Evolutionary conservation across 2,113 vertebrate genomes (phyloP), one percentile per base, ranked within the genome.

Genomic region (Aegithalos caudatus): DNA sequence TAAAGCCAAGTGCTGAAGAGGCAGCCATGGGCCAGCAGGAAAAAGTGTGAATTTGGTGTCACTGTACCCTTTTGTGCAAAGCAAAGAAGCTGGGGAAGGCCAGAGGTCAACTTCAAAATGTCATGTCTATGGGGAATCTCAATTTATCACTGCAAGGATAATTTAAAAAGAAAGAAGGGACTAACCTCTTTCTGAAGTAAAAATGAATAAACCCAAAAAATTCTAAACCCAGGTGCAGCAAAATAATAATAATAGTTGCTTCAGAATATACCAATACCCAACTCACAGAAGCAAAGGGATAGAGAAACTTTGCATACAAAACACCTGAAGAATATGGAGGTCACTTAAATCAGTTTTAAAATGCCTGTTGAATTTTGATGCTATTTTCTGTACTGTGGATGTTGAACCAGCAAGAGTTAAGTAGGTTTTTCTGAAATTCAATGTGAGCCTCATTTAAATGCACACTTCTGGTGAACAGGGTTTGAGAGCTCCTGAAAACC

Each of bases 401-500:
- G 81, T 83, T 54, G 48, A 90, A 44, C 15, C 67, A 51, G 15
- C 12, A 44, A 78, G 23, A 61, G 60, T 86, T 90, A 86, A 90
- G 44, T 3, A 88, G 60, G 14, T 13, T 88, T 66, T 31, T 88
- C 85, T 90, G 76, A 64, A 73, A 60, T 51, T 51, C 42, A 64
- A 7, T 0, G 0, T 19, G 22, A 88, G 18, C 35, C 15, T 74
- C 60, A 73, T 88, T 83, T 74, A 88, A 93, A 90, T 74, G 57
- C 37, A 71, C 15, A 23, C 38, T 88, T 93, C 40, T 78, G 45
- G 38, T 62, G 51, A 90, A 24, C 51, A 76, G 67, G 22, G 28
- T 58, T 73, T 93, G 82, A 94, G 87, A 88, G 67, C 71, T 92
- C 79, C 90, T 74, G 71, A 60, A 91, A 96, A 83, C 50, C 79